Conservation (phyloP, 2,888 invertebrate species). For the Entomobrya multifasciata region DNA sequence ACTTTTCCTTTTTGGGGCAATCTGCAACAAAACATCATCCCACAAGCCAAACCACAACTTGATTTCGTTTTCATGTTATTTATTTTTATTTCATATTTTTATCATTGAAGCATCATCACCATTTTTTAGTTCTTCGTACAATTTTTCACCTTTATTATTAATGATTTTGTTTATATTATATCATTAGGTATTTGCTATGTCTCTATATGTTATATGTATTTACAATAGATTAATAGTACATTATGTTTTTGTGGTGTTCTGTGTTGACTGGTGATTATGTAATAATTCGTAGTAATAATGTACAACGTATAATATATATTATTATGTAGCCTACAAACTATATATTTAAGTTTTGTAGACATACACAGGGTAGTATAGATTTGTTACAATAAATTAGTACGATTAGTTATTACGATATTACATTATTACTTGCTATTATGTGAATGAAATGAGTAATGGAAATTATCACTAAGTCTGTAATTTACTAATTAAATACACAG, state of each 20-base stretch:
- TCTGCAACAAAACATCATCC: background rate
- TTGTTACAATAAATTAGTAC: no score
- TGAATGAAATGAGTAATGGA: no score
- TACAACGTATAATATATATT: background rate
- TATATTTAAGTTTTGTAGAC: no score
- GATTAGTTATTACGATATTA: no score
- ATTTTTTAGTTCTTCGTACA: constrained; percentile 13
- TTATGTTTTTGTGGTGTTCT: background rate
- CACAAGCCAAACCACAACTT: background rate
- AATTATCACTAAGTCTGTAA: no score
- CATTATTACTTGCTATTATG: no score
- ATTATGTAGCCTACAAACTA: background rate
- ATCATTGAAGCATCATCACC: constrained; percentile 43
- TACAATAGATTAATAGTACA: background rate
- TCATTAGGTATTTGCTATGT: background rate
- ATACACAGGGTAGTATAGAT: no score
- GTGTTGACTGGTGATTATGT: background rate
- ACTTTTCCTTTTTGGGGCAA: no score
- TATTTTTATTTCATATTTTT: background rate
- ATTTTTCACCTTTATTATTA: background rate
- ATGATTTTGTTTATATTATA: background rate
- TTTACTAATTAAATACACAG: no score
- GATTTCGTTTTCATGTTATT: background rate
- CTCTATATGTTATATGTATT: background rate
- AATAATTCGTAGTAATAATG: background rate